These are phyloP conservation scores for Hapalemur alaotrensis DNA, from an alignment of 2,797 vertebrate species.

Conservation along the genomic window DNA sequence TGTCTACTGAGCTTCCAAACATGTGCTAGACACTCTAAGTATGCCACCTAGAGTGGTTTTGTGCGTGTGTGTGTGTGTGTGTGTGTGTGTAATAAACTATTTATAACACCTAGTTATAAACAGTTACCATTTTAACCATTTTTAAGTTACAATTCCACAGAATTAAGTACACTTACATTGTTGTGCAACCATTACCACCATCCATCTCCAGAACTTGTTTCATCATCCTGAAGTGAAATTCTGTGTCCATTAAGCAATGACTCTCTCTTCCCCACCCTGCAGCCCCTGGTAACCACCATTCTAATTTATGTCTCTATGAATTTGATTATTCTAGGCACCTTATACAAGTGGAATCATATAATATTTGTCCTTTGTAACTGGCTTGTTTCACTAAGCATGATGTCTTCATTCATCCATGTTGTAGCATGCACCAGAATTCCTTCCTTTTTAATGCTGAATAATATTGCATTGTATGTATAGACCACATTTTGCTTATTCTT, in stretches of 20 bases:
- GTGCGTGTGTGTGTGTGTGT: neutral
- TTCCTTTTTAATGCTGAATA: neutral
- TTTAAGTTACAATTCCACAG: neutral
- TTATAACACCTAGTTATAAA: neutral
- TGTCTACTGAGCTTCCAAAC: neutral
- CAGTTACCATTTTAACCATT: neutral
- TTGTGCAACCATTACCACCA: neutral
- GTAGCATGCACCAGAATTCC: neutral
- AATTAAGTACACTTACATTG: neutral
- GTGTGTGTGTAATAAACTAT: neutral
- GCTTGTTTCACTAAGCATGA: neutral
- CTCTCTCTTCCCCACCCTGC: rapidly evolving
- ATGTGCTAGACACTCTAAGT: neutral
- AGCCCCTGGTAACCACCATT: neutral
- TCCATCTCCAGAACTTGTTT: neutral
- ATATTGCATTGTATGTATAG: neutral
- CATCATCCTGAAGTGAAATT: neutral
- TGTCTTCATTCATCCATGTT: neutral
- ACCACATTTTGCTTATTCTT: neutral
- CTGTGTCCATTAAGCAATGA: neutral
- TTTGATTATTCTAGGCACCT: neutral
- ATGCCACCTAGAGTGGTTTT: neutral
- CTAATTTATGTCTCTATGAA: neutral
- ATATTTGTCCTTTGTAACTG: neutral
- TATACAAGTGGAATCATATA: neutral